Evolutionary conservation across 2,888 invertebrate genomes (phyloP).

Genomic region (Phyllotreta cruciferae): DNA sequence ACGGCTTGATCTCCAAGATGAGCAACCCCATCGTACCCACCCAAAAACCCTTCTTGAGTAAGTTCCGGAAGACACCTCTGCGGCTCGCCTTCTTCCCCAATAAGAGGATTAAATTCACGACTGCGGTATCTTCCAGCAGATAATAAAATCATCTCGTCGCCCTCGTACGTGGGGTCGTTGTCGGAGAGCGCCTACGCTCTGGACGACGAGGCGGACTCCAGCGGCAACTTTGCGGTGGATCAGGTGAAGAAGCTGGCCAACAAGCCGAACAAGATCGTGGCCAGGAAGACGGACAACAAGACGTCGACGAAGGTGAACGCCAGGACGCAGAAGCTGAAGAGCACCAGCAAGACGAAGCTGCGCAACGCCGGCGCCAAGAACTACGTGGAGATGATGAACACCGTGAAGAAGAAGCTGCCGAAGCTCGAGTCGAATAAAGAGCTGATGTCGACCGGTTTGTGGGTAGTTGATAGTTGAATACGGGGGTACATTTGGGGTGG

Average conservation of each 20-base stretch:
- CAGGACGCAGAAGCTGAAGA: neutral
- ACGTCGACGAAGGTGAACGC: neutral
- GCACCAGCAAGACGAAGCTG: neutral
- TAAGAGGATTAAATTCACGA: too few species aligned
- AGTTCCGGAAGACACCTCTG: too few species aligned
- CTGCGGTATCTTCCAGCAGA: too few species aligned
- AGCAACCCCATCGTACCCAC: too few species aligned
- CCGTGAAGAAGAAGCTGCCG: slow-evolving; percentile 32
- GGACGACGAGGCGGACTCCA: neutral
- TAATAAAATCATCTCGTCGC: slow-evolving; percentile 11
- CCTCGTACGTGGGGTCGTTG: slow-evolving; percentile 9
- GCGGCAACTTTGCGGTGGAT: slow-evolving; percentile 23
- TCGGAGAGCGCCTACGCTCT: slow-evolving; percentile 21
- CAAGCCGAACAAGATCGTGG: slow-evolving; percentile 21
- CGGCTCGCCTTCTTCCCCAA: too few species aligned
- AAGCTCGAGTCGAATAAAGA: slow-evolving; percentile 18
- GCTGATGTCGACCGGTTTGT: slow-evolving; percentile 26
- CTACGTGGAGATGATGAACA: slow-evolving; percentile 35
- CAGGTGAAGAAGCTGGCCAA: slow-evolving; percentile 34
- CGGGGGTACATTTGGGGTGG: neutral
- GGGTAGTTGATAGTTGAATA: neutral
- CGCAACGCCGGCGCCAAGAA: slow-evolving; percentile 19
- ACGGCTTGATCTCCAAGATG: too few species aligned
- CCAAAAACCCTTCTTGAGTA: too few species aligned
- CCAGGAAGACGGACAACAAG: slow-evolving; percentile 6